Percentiles rank a stretch among this genome's conserved stretches.
These are phyloP conservation scores for Chelon auratus DNA, from an alignment of 2,797 vertebrate genomes.

Conservation along the genomic window DNA sequence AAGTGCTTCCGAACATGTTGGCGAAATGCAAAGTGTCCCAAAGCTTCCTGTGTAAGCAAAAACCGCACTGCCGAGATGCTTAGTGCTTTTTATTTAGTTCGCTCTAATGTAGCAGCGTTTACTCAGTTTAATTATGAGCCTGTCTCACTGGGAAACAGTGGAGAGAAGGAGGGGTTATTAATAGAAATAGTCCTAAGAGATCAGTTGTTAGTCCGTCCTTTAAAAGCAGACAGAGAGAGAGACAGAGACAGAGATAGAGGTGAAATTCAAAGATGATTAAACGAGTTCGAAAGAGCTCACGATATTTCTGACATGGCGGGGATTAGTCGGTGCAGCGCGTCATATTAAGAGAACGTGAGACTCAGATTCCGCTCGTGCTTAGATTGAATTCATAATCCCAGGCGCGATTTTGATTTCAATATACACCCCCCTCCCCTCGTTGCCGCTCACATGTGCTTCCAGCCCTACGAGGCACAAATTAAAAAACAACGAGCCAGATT, in stretches of 20 bases:
- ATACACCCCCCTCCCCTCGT: background rate
- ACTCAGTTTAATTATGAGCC: conserved; percentile 70
- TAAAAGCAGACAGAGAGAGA: conserved; percentile 15
- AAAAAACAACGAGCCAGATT: conserved; percentile 38
- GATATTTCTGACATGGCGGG: conserved; percentile 58
- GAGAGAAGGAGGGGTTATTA: conserved; percentile 61
- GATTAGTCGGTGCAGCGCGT: conserved; percentile 45
- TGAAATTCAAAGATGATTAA: conserved; percentile 55
- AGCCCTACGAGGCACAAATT: conserved; percentile 27
- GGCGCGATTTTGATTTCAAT: conserved; percentile 59
- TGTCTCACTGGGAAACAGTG: conserved; percentile 51
- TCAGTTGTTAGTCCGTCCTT: conserved; percentile 57
- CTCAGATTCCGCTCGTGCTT: conserved; percentile 36
- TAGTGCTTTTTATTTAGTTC: conserved; percentile 53
- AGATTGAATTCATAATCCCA: conserved; percentile 58
- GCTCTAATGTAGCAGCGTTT: conserved; percentile 48
- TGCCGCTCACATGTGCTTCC: conserved; percentile 6
- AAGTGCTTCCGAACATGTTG: conserved; percentile 50
- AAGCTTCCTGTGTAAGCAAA: conserved; percentile 47
- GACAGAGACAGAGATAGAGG: conserved; percentile 2
- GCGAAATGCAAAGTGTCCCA: conserved; percentile 36
- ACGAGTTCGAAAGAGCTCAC: conserved; percentile 28
- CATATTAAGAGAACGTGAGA: conserved; percentile 54
- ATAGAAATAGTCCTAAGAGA: conserved; percentile 62
- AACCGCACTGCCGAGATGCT: conserved; percentile 45